Conservation (phyloP, 2,113 vertebrate species). For the Plotosus lineatus region DNA sequence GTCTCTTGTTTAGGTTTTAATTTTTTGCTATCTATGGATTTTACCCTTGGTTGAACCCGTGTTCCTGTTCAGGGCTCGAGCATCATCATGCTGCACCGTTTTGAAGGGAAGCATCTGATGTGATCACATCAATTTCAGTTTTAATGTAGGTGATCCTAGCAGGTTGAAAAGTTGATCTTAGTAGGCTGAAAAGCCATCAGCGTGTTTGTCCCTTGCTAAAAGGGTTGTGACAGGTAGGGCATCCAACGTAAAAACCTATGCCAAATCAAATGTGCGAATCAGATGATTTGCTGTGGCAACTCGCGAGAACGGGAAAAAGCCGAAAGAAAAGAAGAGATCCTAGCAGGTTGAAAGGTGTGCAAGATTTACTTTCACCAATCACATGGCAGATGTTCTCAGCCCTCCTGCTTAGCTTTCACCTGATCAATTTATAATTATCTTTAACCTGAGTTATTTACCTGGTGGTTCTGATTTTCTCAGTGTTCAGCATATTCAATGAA, state of each 20-base stretch:
- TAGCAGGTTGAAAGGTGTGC: neutral
- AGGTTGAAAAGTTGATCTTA: neutral
- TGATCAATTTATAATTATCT: neutral
- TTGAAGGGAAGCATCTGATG: neutral
- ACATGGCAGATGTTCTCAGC: neutral
- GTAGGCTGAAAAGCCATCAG: too few species aligned
- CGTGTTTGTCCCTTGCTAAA: too few species aligned
- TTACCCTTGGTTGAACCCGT: neutral
- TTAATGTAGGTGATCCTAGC: neutral
- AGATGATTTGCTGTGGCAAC: too few species aligned
- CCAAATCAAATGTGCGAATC: too few species aligned
- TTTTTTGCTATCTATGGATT: neutral
- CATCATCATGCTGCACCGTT: neutral
- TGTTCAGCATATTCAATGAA: constrained; percentile 72
- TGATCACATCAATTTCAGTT: neutral
- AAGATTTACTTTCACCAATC: neutral
- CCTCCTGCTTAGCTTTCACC: neutral
- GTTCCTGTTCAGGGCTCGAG: neutral
- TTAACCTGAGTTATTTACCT: constrained; percentile 60
- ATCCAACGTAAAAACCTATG: too few species aligned
- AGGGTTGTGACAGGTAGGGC: too few species aligned
- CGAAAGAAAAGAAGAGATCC: neutral
- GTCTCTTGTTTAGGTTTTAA: neutral
- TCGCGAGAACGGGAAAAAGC: too few species aligned
- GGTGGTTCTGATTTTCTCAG: constrained; percentile 74